Evolutionary conservation across 2,888 invertebrate genomes (phyloP).

Genomic region (Thymelicus acteon): DNA sequence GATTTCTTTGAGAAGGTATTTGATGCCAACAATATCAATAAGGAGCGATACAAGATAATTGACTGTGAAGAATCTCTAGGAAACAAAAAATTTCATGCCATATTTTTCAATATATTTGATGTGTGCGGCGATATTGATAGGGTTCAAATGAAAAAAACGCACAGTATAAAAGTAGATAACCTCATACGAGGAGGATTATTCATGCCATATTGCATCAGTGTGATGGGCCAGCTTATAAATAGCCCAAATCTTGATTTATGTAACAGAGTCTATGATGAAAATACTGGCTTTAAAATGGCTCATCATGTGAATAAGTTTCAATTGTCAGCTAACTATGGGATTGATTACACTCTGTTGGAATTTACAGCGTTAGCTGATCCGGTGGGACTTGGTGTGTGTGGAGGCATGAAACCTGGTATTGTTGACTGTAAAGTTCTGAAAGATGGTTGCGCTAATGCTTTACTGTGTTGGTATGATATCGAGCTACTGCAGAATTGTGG

Average conservation of each 20-base stretch:
- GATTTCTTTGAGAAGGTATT: conserved; percentile 73
- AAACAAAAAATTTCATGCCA: conserved; percentile 75
- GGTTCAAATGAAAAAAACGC: conserved; percentile 55
- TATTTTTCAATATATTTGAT: conserved; percentile 83
- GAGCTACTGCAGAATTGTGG: conserved; percentile 67
- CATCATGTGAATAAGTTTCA: conserved; percentile 85
- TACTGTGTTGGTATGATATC: conserved; percentile 84
- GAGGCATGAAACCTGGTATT: conserved; percentile 47
- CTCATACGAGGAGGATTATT: conserved; percentile 74
- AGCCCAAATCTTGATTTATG: conserved; percentile 85
- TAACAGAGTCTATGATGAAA: conserved; percentile 83
- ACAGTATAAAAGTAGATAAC: conserved; percentile 59
- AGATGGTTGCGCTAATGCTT: conserved; percentile 74
- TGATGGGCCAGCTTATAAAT: conserved; percentile 85
- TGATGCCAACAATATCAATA: conserved; percentile 66
- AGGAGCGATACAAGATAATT: conserved; percentile 12
- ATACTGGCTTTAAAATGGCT: conserved; percentile 83
- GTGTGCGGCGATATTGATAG: conserved; percentile 84
- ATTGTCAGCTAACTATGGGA: conserved; percentile 83
- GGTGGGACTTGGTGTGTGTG: conserved; percentile 54
- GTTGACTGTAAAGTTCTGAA: conserved; percentile 58
- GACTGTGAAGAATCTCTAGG: conserved; percentile 50
- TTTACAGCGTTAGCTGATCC: conserved; percentile 70
- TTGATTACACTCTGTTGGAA: conserved; percentile 72
- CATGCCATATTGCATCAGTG: conserved; percentile 79